Conservation (phyloP, 2,113 vertebrate species). For the Gila orcuttii region DNA sequence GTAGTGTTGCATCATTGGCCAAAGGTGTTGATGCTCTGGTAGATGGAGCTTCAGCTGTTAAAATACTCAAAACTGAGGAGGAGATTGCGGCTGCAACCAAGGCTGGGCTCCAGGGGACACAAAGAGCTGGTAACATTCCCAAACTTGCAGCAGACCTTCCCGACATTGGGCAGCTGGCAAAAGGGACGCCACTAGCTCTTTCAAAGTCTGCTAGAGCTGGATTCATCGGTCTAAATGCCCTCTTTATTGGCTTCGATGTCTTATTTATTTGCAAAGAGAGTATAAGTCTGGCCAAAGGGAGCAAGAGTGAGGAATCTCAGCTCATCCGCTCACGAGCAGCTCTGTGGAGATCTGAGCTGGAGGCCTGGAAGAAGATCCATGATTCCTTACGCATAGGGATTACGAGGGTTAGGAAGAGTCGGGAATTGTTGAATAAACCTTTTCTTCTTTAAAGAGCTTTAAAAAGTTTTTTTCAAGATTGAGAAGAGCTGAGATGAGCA, state of each 20-base stretch:
- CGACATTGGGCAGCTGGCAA: slow-evolving; percentile 59
- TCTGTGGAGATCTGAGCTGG: slow-evolving; percentile 57
- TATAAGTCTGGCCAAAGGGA: slow-evolving; percentile 58
- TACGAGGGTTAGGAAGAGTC: slow-evolving; percentile 36
- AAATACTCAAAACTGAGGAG: slow-evolving; percentile 27
- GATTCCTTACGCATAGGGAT: slow-evolving; percentile 51
- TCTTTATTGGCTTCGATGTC: slow-evolving; percentile 64
- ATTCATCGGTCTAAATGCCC: slow-evolving; percentile 54
- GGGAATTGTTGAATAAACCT: slow-evolving; percentile 44
- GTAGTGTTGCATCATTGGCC: too few relatives aligned
- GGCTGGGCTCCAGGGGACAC: slow-evolving; percentile 48
- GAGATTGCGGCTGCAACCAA: slow-evolving; percentile 21
- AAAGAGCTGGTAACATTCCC: slow-evolving; percentile 47
- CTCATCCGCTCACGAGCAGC: slow-evolving; percentile 54
- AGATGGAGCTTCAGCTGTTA: slow-evolving; percentile 50
- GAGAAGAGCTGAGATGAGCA: not conserved
- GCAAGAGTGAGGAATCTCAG: slow-evolving; percentile 56
- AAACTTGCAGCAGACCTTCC: slow-evolving; percentile 56
- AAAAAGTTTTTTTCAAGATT: not conserved
- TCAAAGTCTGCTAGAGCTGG: slow-evolving; percentile 52
- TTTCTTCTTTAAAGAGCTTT: slow-evolving; percentile 26
- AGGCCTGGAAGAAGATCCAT: slow-evolving; percentile 55
- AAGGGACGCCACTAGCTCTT: slow-evolving; percentile 57
- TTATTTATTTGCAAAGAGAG: slow-evolving; percentile 62
- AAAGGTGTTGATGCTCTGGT: slow-evolving; percentile 50